Evolutionary conservation across 2,888 invertebrate species (phyloP), one percentile per base, ranked within the genome.

Genomic region (Tiliacea aurago): DNA sequence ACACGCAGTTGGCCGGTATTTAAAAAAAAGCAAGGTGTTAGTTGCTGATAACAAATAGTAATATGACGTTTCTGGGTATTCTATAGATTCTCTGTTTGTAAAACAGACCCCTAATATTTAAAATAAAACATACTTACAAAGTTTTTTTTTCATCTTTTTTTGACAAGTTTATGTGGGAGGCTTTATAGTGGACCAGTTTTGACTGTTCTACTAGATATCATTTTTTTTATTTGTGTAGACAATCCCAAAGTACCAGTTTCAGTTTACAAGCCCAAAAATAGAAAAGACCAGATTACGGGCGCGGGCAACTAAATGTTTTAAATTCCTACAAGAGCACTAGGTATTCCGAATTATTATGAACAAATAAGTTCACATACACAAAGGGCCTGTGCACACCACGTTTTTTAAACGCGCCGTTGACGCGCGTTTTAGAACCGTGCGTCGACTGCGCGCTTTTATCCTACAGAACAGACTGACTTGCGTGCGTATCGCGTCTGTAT

Each of bases 21-120:
- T n/a, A n/a, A n/a, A n/a, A 55, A 59, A 56, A 63, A 73, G 68
- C 53, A 74, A 87, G 84, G 84, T 88, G 86, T 84, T 64, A 70
- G 41, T 49, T 65, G 13, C 51, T 80, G 73, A 80, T 82, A 75
- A 75, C 73, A 76, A 78, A 76, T 55, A 78, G n/a, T n/a, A n/a
- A 51, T 66, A 69, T 15, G 15, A 23, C 15, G 33, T 18, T 84
- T 84, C 80, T 53, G 51, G 28, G 73, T 72, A 81, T 61, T 53
- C 13, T 43, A 13, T 49, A 1, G 20, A 51, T 28, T 28, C 28
- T 28, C 1, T 47, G 37, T 66, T 68, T 53, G 49, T 55, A 69
- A 70, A 53, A 49, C 4, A 3, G 23, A 47, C 15, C 13, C 28
- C 6, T 43, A 37, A 45, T 37, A 18, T 68, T 62, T 20, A 20